Base-by-base conservation (phyloP, 37 sponge, comb jelly and placozoan species). In the Haliclona indistincta region DNA sequence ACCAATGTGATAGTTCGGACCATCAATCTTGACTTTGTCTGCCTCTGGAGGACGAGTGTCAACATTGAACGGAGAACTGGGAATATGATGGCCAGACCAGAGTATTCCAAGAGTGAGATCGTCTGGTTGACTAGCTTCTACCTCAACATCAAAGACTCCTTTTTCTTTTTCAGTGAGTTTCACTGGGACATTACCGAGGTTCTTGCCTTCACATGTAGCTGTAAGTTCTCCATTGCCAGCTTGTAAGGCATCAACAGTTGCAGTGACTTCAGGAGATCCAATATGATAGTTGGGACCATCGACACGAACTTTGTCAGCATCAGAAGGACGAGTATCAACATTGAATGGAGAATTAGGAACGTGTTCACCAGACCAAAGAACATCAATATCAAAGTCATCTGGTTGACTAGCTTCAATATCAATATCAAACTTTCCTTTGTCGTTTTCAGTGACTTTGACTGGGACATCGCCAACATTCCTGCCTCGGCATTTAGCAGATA, bases 171-270 rank as follows among this genome's bases (percentile, higher is more conserved):
- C 40, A 38, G 34, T 22, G 38, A 83, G 32, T 13, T 77, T 47
- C 37, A 71, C 68, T 26, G 80, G 74, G 5, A 83, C 80, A 52
- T 66, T 51, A 2, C 84, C 84, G 13, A 41, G 68, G 38, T 83
- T 69, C 37, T 79, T 70, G 29, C 89, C 86, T 26, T 26, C 29
- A 54, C 84, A 83, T 0, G 62, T 75, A 23, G 84, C 84, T 28
- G 29, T 63, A 2, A 89, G 80, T 26, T 89, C 63, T 10, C 89
- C 85, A n/a, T 74, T 80, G 20, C 89, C 89, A 23, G 89, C 89
- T 23, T 83, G 28, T 32, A 74, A 67, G 2, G 80, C 62, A 49
- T 79, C 68, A 36, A 72, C 76, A 8, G 55, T 64, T 28, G 70
- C 54, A 40, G 54, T 73, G 8, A 89, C 71, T 0, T 26, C 56